phyloP scores from a whole-genome alignment of 2,888 invertebrate species.

The Erebia palarica region DNA sequence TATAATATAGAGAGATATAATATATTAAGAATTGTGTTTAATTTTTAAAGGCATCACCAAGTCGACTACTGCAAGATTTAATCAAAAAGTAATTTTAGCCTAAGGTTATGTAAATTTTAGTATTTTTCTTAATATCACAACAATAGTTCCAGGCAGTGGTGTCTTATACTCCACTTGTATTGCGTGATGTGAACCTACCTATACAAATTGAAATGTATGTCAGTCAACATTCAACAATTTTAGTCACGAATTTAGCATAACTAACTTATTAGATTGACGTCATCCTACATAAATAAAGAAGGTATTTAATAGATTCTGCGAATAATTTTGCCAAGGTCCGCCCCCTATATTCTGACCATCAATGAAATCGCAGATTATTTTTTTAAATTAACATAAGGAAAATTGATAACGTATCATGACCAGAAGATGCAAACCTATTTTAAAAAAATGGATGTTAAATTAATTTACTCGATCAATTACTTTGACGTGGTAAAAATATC shows the following conservation, averaged over 20 bases:
- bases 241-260: neutral
- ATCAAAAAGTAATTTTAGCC: too few species aligned
- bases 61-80: too few species aligned
- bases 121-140: neutral
- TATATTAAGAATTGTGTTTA: too few species aligned
- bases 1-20: too few species aligned
- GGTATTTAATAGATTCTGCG: slow-evolving; percentile 11
- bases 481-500: too few species aligned
- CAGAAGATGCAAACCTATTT: neutral
- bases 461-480: neutral
- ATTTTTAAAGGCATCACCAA: too few species aligned
- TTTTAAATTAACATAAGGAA: neutral
- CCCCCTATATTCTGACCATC: neutral
- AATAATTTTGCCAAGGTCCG: slow-evolving; percentile 8
- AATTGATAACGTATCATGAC: neutral
- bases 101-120: too few species aligned
- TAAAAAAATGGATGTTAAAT: too few species aligned
- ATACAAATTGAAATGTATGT: neutral
- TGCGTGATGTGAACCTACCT: neutral
- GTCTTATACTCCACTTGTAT: neutral
- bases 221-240: neutral
- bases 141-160: neutral
- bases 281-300: slow-evolving; percentile 6
- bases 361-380: neutral
- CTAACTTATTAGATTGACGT: neutral